Conservation (phyloP, 2,888 invertebrate genomes). For the Meteorus cinctellus region DNA sequence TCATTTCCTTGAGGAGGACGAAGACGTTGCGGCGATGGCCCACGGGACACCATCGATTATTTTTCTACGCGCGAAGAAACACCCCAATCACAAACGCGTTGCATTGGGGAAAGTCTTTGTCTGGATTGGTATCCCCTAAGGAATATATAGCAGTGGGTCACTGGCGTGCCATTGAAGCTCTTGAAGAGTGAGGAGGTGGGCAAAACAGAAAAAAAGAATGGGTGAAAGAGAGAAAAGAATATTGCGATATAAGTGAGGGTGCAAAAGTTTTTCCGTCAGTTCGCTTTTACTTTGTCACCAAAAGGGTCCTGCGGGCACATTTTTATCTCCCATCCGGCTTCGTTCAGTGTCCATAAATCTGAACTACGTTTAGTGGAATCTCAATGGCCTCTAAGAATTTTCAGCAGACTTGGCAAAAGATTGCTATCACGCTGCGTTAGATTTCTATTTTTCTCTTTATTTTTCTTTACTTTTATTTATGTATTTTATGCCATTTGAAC, state of each 20-base stretch:
- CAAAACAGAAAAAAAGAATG: constrained; percentile 1
- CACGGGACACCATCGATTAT: constrained; percentile 62
- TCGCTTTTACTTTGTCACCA: constrained; percentile 44
- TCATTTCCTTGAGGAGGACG: constrained; percentile 41
- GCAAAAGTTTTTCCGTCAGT: constrained; percentile 41
- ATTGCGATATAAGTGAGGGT: constrained; percentile 21
- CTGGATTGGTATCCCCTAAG: constrained; percentile 45
- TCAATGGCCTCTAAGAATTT: constrained; percentile 29
- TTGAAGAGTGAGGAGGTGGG: constrained; percentile 18
- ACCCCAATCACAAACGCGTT: constrained; percentile 47
- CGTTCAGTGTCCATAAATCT: constrained; percentile 44
- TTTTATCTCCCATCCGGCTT: constrained; percentile 39
- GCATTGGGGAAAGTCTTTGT: constrained; percentile 54
- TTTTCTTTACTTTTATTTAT: constrained; percentile 22
- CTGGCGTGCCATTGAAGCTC: constrained; percentile 44
- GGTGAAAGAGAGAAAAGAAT: constrained; percentile 35
- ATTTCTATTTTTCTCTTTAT: constrained; percentile 35
- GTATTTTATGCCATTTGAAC: not conserved
- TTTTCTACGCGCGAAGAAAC: constrained; percentile 64
- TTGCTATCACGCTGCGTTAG: constrained; percentile 23
- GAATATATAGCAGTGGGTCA: constrained; percentile 50
- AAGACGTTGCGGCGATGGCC: constrained; percentile 47
- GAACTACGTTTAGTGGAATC: constrained; percentile 31
- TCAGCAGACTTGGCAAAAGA: constrained; percentile 30
- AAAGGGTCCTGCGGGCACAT: constrained; percentile 42